Evolutionary conservation across 2,797 vertebrate genomes (phyloP).

Genomic region (Parauchenoglanis ngamensis): DNA sequence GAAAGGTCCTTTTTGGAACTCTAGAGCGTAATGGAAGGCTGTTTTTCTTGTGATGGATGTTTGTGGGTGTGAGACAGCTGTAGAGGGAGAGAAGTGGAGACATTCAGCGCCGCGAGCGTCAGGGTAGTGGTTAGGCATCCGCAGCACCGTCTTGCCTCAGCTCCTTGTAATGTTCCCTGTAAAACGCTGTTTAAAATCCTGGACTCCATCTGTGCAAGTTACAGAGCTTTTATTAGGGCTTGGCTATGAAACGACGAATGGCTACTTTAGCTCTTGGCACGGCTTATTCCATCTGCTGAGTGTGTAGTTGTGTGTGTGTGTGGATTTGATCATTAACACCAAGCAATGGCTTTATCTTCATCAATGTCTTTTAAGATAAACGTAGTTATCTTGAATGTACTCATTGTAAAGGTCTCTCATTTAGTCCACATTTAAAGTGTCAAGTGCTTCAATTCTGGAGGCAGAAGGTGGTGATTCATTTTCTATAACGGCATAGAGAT

Average conservation of each 20-base stretch:
- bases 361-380: conserved; percentile 27
- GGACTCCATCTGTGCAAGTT: conserved; percentile 14
- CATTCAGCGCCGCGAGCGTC: conserved; percentile 11
- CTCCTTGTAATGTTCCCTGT: conserved; percentile 11
- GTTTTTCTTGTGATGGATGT: conserved; percentile 47
- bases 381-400: conserved; percentile 43
- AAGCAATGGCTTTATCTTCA: conserved; percentile 36
- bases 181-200: conserved; percentile 8
- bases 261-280: conserved; percentile 39
- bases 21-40: conserved; percentile 40
- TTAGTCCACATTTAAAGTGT: conserved; percentile 34
- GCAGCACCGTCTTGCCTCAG: conserved; percentile 18
- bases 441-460: background rate
- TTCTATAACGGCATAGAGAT: background rate
- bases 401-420: conserved; percentile 19
- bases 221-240: conserved; percentile 36
- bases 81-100: conserved; percentile 29
- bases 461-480: background rate
- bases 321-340: conserved; percentile 48
- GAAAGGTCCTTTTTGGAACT: conserved; percentile 36
- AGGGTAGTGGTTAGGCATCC: conserved; percentile 26
- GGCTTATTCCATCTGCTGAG: conserved; percentile 37
- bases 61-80: conserved; percentile 20
- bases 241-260: conserved; percentile 36
- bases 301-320: conserved; percentile 11